These are phyloP conservation scores for Meloidogyne hapla DNA, from an alignment of 1,140 invertebrate species.

Conservation along the genomic window DNA sequence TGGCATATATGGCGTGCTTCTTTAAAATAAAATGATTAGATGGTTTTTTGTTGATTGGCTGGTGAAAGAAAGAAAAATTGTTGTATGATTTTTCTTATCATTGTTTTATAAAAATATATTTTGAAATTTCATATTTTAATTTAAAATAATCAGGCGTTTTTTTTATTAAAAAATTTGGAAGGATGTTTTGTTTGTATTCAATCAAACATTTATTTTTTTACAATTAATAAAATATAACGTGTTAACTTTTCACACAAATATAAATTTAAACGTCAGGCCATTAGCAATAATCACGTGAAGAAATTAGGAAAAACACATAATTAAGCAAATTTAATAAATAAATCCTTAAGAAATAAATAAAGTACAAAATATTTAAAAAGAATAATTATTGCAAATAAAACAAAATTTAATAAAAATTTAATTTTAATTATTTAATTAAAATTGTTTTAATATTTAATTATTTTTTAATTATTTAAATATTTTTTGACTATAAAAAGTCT, in stretches of 20 bases:
- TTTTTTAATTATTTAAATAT: too few species aligned
- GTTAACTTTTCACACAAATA: too few species aligned
- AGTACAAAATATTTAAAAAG: too few species aligned
- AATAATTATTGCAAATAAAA: too few species aligned
- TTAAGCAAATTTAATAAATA: too few species aligned
- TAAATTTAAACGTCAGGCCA: not conserved
- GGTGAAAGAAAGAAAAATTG: not conserved
- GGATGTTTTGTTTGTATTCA: not conserved
- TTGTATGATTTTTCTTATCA: slow-evolving; percentile 1
- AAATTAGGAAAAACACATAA: not conserved
- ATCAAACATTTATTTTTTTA: not conserved
- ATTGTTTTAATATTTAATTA: too few species aligned
- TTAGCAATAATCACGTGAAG: not conserved
- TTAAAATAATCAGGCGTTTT: not conserved
- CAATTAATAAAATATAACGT: not conserved
- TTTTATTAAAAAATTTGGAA: not conserved
- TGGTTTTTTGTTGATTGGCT: not conserved
- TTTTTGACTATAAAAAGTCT: too few species aligned
- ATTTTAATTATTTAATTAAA: too few species aligned
- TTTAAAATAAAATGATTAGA: not conserved
- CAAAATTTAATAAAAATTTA: too few species aligned
- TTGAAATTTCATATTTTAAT: not conserved
- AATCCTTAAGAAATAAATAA: too few species aligned
- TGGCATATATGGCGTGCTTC: not conserved
- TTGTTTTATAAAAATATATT: not conserved